Conservation (phyloP, 2,888 invertebrate species). For the Caenorhabditis virilis region DNA sequence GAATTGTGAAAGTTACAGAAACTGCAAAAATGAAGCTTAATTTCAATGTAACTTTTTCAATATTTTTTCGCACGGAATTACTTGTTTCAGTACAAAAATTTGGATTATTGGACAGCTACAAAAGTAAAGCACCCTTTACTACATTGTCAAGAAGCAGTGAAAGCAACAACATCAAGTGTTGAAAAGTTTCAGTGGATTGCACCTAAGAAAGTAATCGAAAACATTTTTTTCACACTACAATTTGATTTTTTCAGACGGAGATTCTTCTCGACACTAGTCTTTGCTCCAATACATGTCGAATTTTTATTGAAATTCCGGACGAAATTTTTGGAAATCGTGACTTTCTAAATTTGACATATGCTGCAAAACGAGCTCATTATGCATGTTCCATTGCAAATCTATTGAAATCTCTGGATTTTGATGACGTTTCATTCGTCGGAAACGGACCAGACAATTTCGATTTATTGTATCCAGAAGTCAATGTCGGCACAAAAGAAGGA, state of each 20-base stretch:
- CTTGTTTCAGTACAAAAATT: conserved; percentile 32
- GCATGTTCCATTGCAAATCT: conserved; percentile 11
- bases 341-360: conserved; percentile 22
- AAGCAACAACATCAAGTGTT: conserved; percentile 22
- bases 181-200: conserved; percentile 13
- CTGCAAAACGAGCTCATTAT: conserved; percentile 29
- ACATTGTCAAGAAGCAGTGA: conserved; percentile 9
- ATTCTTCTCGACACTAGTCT: not conserved
- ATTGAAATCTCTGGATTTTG: conserved; percentile 3
- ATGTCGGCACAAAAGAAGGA: not conserved
- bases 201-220: conserved; percentile 14
- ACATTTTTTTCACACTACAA: not conserved
- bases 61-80: no score
- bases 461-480: not conserved
- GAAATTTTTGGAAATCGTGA: conserved; percentile 29
- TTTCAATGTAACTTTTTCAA: no score
- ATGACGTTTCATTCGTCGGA: not conserved
- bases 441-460: no score
- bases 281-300: conserved; percentile 4
- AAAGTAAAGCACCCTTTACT: conserved; percentile 25
- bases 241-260: not conserved
- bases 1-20: conserved; percentile 6
- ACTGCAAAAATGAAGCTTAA: conserved; percentile 9
- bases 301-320: conserved; percentile 30
- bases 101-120: conserved; percentile 24